phyloP scores from a whole-genome alignment of 1,140 invertebrate species.

The Cydia strobilella region DNA sequence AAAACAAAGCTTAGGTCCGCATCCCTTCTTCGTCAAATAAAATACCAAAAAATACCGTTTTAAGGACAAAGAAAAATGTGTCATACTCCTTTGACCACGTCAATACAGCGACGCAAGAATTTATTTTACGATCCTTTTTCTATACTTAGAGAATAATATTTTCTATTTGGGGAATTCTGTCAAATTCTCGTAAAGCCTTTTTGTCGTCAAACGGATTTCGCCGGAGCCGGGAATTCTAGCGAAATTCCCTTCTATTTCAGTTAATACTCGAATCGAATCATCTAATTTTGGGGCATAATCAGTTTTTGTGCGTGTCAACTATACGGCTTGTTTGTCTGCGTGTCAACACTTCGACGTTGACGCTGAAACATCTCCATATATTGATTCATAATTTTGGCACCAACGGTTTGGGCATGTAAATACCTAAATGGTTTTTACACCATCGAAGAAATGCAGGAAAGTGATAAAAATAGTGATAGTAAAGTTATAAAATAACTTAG shows the following conservation, averaged over 20 bases:
- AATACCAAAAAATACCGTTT: neutral
- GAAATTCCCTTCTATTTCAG: conserved; percentile 38
- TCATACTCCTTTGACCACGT: conserved; percentile 17
- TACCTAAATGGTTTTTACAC: too few relatives aligned
- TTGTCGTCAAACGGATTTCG: conserved; percentile 42
- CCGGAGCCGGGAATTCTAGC: conserved; percentile 31
- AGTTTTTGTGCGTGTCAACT: neutral
- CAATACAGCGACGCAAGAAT: conserved; percentile 9
- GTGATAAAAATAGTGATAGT: too few relatives aligned
- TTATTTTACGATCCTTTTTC: conserved; percentile 29
- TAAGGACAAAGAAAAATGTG: conserved; percentile 7
- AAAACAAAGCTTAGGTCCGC: too few relatives aligned
- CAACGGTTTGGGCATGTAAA: too few relatives aligned
- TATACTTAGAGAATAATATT: conserved; percentile 30
- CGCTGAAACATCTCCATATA: too few relatives aligned
- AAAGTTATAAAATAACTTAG: too few relatives aligned
- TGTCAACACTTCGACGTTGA: too few relatives aligned
- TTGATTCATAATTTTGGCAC: too few relatives aligned
- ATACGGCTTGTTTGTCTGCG: too few relatives aligned
- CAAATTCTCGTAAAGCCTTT: conserved; percentile 27
- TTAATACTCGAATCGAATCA: conserved; percentile 22
- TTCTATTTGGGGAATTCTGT: conserved; percentile 28
- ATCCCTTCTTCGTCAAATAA: neutral
- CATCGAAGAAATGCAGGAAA: too few relatives aligned
- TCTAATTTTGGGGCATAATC: neutral